phyloP scores from a whole-genome alignment of 2,797 vertebrate genomes.

The Syndactyla subalaris region DNA sequence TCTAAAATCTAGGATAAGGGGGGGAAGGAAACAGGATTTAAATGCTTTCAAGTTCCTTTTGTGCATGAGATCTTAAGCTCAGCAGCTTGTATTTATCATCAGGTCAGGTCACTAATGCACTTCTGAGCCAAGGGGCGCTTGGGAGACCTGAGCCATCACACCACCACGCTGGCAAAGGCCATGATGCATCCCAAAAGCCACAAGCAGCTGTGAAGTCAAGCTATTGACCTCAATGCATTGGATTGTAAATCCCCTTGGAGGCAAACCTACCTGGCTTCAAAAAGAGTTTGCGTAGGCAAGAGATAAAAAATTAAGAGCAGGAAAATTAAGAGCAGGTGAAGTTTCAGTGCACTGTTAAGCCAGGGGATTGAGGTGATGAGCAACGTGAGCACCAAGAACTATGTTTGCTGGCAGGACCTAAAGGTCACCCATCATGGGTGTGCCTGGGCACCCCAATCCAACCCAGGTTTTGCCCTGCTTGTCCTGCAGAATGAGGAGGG shows the following conservation, averaged over 20 bases:
- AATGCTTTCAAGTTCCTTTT: not conserved
- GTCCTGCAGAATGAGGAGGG: not conserved
- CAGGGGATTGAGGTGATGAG: not conserved
- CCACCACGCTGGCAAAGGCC: rapidly evolving
- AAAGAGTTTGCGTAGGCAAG: not conserved
- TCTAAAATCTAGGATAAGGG: not conserved
- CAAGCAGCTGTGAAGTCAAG: not conserved
- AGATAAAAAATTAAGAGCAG: not conserved
- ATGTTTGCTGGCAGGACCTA: not conserved
- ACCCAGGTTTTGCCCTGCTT: not conserved
- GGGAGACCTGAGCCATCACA: rapidly evolving
- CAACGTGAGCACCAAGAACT: rapidly evolving
- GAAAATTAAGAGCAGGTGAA: not conserved
- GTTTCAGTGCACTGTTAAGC: not conserved
- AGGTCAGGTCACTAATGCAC: not conserved
- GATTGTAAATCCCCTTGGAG: not conserved
- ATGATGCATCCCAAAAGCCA: not conserved
- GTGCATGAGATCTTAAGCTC: not conserved
- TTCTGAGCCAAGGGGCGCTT: not conserved
- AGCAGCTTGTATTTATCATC: not conserved
- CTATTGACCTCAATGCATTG: not conserved
- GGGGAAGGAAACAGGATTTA: not conserved
- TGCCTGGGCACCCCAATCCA: not conserved
- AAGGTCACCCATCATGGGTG: not conserved
- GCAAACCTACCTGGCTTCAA: not conserved